Percentiles rank a stretch among this genome's conserved stretches.
These are phyloP conservation scores for Ennomos quercinarius DNA, from an alignment of 2,888 invertebrate genomes.

Conservation along the genomic window DNA sequence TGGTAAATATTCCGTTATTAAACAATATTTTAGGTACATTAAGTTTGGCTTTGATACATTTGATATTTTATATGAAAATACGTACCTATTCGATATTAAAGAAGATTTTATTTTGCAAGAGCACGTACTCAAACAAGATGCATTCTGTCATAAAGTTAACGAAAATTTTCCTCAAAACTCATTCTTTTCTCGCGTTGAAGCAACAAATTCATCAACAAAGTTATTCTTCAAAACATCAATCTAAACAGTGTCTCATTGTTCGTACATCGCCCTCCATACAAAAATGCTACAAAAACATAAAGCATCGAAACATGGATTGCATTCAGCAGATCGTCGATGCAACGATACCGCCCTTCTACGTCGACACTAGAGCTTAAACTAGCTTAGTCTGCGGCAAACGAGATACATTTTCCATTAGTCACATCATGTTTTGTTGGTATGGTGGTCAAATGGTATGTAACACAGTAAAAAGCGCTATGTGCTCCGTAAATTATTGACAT, in stretches of 20 bases:
- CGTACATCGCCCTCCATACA: conserved; percentile 58
- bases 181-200: conserved; percentile 32
- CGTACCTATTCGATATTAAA: too few relatives aligned
- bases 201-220: conserved; percentile 40
- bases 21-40: too few relatives aligned
- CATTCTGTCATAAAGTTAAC: conserved; percentile 22
- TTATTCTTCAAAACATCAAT: conserved; percentile 38
- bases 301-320: conserved; percentile 64
- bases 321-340: conserved; percentile 57
- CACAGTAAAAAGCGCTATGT: too few relatives aligned
- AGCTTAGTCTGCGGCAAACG: conserved; percentile 9
- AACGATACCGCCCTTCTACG: conserved; percentile 55
- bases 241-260: conserved; percentile 47
- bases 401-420: conserved; percentile 10
- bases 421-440: too few relatives aligned
- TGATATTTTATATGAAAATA: too few relatives aligned
- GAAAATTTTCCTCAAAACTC: conserved; percentile 27
- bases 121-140: conserved; percentile 1
- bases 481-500: too few relatives aligned
- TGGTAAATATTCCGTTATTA: too few relatives aligned
- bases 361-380: conserved; percentile 41
- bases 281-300: conserved; percentile 53
- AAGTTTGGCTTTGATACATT: too few relatives aligned
- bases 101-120: background rate
- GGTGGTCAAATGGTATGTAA: too few relatives aligned